Conservation (phyloP, 2,888 invertebrate species). For the Ormyrus pomaceus region DNA sequence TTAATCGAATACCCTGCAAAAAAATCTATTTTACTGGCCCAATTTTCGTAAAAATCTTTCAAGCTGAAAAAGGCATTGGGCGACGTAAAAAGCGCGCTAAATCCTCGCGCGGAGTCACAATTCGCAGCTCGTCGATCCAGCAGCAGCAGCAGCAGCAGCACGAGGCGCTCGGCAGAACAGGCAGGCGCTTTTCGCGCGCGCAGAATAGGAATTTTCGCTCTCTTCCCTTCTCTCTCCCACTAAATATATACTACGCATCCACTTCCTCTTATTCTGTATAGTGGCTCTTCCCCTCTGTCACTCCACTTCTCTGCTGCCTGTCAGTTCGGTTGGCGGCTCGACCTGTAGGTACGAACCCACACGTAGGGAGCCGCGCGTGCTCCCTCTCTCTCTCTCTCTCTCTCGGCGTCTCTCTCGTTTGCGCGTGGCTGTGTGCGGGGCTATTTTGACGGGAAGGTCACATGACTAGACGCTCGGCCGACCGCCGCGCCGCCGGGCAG, state of each 20-base stretch:
- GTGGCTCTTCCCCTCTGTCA: conserved; percentile 33
- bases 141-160: too few species aligned
- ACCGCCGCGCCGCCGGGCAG: conserved; percentile 61
- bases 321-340: neutral
- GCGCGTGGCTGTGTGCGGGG: conserved; percentile 65
- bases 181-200: too few species aligned
- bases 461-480: conserved; percentile 80
- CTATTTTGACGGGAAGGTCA: conserved; percentile 91
- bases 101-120: too few species aligned
- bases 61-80: too few species aligned
- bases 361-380: neutral
- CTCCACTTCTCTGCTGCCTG: neutral
- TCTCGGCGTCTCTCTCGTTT: conserved; percentile 19
- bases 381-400: neutral
- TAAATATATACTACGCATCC: neutral
- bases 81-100: too few species aligned
- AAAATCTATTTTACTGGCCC: too few species aligned
- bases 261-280: conserved; percentile 48
- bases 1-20: too few species aligned
- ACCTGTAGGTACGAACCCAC: conserved; percentile 17
- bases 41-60: too few species aligned
- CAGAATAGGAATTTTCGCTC: neutral
- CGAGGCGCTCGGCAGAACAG: too few species aligned
- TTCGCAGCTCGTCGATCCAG: too few species aligned
- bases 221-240: neutral